Base-by-base conservation (phyloP, 2,113 vertebrate species). In the Platysteira castanea region DNA sequence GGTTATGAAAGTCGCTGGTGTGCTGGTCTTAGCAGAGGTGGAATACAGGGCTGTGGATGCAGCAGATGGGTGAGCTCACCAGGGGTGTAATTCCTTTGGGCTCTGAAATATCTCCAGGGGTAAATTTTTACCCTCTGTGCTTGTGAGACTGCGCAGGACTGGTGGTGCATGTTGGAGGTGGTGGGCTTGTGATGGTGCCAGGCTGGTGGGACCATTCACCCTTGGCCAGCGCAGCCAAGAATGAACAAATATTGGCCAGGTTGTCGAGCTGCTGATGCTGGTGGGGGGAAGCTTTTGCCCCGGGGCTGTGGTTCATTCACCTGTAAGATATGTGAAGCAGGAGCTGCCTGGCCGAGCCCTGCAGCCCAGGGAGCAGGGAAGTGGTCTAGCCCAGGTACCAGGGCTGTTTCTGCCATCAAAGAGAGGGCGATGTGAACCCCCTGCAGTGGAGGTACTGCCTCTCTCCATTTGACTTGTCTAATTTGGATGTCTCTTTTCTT, bases 141-240 rank as follows among this genome's bases (percentile, higher is more conserved):
- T 57, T 14, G 0, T 54, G 35, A 39, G 44, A 33, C 31, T 64
- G 4, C 44, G 28, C 20, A 13, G n/a, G 50, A 5, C 17, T 15
- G 44, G 28, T 75, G 74, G 31, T 6, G 20, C 47, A 39, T 54
- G 35, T 39, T 3, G 1, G 47, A 46, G 46, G 13, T 13, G 4
- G 13, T 1, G 10, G 33, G 33, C 31, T 39, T 61, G 19, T 30
- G n/a, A 47, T 31, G 63, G 33, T 63, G 69, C 42, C 4, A 4
- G 67, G 52, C 49, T 9, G 7, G 42, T 0, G 0, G 49, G 64
- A 65, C 6, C 8, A 0, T 30, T 68, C 1, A 3, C 33, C 64
- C 1, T 0, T 11, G 41, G 41, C 70, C 30, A 9, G 13, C 4
- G 0, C 41, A 50, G 50, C 61, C 4, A 3, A 42, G 23, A 69